Evolutionary conservation across 2,888 invertebrate species (phyloP), one percentile per base, ranked within the genome.

Genomic region (Busseola fusca): DNA sequence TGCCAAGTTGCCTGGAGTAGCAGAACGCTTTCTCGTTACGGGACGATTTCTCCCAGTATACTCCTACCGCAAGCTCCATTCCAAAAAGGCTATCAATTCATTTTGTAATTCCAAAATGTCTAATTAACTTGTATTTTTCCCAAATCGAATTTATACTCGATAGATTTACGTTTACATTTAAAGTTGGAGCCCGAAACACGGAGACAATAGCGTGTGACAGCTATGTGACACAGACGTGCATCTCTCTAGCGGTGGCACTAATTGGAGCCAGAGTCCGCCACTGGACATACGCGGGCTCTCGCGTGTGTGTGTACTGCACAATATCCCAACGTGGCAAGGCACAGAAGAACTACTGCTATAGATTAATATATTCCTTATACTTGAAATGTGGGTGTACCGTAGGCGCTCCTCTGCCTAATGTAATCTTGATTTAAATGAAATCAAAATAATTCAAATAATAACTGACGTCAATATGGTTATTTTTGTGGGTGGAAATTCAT

Each of bases 211-310:
- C 66, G 21, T 2, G 48, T n/a, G 50, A 30, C 59, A 59, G 25
- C n/a, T n/a, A 45, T 60, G 37, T 50, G 37, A 27, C 37, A n/a
- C 60, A 63, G 64, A 48, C 54, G 40, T n/a, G 48, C 37, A 59
- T 45, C 42, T 78, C 78, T 70, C 64, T 62, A 62, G 78, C 30
- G 70, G 64, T 42, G 54, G 52, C 67, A 66, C 65, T 78, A 68
- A 74, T 74, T 78, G 69, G 57, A 58, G 69, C 54, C 50, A 57
- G 64, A 52, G 42, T 37, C 59, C 25, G 42, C 45, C 27, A 3
- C 56, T 50, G 56, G 30, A 52, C 52, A 10, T 16, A 16, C 7
- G 21, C 21, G 45, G 58, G 16, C 21, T 25, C 6, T 30, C 30
- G 52, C 37, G n/a, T n/a, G 42, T 25, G 45, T 16, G 45, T 25